Base-by-base conservation (phyloP, 2,888 invertebrate species). In the Molanna angustata region DNA sequence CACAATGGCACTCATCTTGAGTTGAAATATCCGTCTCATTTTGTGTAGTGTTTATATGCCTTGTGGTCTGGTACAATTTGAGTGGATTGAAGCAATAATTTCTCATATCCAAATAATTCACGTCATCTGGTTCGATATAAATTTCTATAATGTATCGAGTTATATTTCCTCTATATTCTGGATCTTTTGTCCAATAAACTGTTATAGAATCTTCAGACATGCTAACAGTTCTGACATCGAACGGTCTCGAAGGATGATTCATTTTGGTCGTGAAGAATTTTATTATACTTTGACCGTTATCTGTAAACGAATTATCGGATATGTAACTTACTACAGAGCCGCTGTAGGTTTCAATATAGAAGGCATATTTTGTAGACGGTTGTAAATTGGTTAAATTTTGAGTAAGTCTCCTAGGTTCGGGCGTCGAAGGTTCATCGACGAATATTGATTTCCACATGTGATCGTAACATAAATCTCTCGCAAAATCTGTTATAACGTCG, bases 321-420 rank as follows among this genome's bases (percentile, higher is more conserved):
- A 65, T 69, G 59, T 80, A 70, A 61, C 77, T 74, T 9, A 69
- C 60, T 9, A 79, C 66, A 3, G 72, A 66, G 27, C 74, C 74
- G 41, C 78, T 78, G 61, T 82, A 80, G 0, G 86, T 84, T 64
- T 85, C 83, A 9, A 93, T 80, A 64, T 88, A 86, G 52, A 81
- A 81, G 0, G 84, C 87, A 67, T 94, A 94, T 40, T 76, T 76
- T 0, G 87, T 87, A 66, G 77, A 81, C 0, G 87, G 84, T 54
- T 80, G 72, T 14, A 91, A 69, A 40, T 76, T 69, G 0, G 68
- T 63, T 17, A 81, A 63, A 19, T 60, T 62, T 22, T 66, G 64
- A 7, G 43, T 37, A 4, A 52, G 14, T 20, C 32, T 42, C 11
- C 31, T 46, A 1, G 20, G 17, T 1, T 18, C 3, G 20, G 27